These are phyloP conservation scores for Uria lomvia DNA, from an alignment of 2,113 vertebrate genomes.

Conservation along the genomic window DNA sequence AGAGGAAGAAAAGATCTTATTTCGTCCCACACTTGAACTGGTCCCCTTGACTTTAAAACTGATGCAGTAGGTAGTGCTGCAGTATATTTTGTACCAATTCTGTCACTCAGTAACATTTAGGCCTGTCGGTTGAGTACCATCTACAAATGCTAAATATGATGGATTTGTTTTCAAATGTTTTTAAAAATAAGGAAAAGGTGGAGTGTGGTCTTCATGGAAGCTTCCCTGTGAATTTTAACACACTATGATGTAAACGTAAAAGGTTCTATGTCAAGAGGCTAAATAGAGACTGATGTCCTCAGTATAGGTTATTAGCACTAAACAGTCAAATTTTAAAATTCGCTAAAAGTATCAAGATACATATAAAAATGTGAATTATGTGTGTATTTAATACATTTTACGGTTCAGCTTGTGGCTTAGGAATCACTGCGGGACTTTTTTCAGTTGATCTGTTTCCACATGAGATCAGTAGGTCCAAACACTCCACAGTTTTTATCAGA, in stretches of 20 bases:
- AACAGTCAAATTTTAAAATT: background rate
- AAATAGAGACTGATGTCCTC: background rate
- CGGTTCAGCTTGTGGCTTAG: background rate
- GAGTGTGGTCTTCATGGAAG: background rate
- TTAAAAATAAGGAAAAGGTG: background rate
- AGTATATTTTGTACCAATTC: background rate
- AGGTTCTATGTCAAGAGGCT: background rate
- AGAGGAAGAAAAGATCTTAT: background rate
- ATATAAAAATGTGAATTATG: background rate
- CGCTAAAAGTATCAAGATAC: background rate
- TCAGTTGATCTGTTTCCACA: background rate
- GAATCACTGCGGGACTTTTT: background rate
- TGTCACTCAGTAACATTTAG: slow-evolving; percentile 48
- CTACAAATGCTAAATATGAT: slow-evolving; percentile 50
- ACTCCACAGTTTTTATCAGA: background rate
- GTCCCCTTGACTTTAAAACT: background rate
- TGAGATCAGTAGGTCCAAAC: background rate
- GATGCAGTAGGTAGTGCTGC: background rate
- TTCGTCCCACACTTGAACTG: background rate
- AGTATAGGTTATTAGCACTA: background rate
- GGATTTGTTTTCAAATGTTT: slow-evolving; percentile 45
- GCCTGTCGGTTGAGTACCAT: background rate
- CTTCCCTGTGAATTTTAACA: slow-evolving; percentile 24
- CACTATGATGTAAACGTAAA: background rate
- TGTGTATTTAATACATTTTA: background rate